Conservation (phyloP, 2,113 vertebrate genomes). For the Cinclus mexicanus region DNA sequence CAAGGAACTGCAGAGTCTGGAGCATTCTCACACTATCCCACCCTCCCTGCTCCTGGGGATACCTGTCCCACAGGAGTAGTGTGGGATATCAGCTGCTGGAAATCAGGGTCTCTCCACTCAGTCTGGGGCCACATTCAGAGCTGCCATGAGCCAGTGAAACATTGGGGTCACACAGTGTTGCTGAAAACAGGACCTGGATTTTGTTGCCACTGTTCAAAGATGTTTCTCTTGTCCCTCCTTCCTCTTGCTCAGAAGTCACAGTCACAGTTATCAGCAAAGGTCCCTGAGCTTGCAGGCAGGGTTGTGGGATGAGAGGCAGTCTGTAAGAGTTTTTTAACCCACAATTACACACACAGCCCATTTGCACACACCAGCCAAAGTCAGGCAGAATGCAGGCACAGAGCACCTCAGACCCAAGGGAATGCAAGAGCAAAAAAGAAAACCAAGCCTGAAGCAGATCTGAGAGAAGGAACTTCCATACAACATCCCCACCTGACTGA, state of each 20-base stretch:
- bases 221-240: background rate
- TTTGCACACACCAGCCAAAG: background rate
- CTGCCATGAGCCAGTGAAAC: background rate
- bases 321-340: background rate
- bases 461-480: background rate
- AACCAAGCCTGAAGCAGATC: background rate
- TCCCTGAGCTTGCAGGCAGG: background rate
- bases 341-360: background rate
- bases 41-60: background rate
- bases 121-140: background rate
- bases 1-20: background rate
- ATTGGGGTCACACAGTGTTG: fast-evolving
- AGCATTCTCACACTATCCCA: background rate
- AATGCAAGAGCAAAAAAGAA: background rate
- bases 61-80: fast-evolving
- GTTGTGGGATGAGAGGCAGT: background rate
- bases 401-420: background rate
- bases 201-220: background rate
- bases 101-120: background rate
- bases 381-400: background rate
- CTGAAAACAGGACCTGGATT: background rate
- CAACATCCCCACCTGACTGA: background rate
- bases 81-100: background rate
- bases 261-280: background rate
- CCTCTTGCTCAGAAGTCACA: background rate